Evolutionary conservation across 2,888 invertebrate species (phyloP), one percentile per base, ranked within the genome.

Genomic region (Entomobrya proxima): DNA sequence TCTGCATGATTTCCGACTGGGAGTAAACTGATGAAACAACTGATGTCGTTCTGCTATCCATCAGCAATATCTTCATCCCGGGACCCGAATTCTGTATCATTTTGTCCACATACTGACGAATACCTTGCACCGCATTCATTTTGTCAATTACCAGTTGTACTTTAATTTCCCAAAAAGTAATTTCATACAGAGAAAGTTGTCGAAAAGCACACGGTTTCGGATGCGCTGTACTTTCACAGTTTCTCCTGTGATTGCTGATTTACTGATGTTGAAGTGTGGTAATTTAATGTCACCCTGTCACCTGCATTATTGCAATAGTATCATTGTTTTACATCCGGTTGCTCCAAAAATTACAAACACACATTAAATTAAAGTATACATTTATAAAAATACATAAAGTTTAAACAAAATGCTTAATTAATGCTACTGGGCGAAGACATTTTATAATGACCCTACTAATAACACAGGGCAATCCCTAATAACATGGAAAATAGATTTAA

Each of bases 61-160:
- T 97, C 69, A 99, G 93, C 89, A 99, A 94, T 55, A 98, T 96
- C 94, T 99, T 99, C 98, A 99, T 99, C 75, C 99, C 99, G 58
- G 98, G 97, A 1, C 99, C 99, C 91, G 98, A 97, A 91, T 98
- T 97, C 89, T 97, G 96, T 5, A 98, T 97, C 98, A 99, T 99
- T 93, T 98, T 98, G 64, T 96, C 96, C 87, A 99, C 95, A 92
- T 99, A 99, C 92, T 96, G 94, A 92, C 98, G 98, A 7, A 98
- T 95, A 64, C 98, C 97, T 89, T 95, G 94, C 91, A 98, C 95
- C 24, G 98, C 95, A 92, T 99, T 97, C 99, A 99, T 97, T 91
- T 93, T 94, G n/a, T 13, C 6, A n/a, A n/a, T n/a, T n/a, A n/a
- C n/a, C n/a, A n/a, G n/a, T 27, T 27, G 30, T 13, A 30, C n/a